Percentiles rank a stretch among this genome's conserved stretches.
These are phyloP conservation scores for Phacellophora camtschatica DNA, from an alignment of 30 jellyfish, hydroid and myxozoan genomes.

Conservation along the genomic window DNA sequence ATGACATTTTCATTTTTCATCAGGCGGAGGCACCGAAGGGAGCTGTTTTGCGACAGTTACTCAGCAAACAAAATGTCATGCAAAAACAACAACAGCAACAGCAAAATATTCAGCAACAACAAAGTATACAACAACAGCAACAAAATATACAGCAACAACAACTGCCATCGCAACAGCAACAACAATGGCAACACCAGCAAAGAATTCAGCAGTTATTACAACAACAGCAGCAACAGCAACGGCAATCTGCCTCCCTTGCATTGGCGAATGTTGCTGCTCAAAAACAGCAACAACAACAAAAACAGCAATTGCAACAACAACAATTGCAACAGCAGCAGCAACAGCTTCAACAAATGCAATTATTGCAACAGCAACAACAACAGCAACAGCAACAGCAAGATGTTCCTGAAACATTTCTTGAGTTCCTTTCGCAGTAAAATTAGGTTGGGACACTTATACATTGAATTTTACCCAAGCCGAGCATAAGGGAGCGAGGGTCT, in stretches of 20 bases:
- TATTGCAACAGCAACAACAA: slow-evolving; percentile 28
- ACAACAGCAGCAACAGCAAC: slow-evolving; percentile 51
- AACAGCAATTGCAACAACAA: slow-evolving; percentile 8
- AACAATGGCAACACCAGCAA: slow-evolving; percentile 39
- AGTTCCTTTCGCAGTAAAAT: slow-evolving; percentile 5
- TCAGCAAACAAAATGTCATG: slow-evolving; percentile 11
- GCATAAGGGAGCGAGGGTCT: neutral
- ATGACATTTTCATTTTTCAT: no score
- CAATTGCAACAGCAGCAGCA: slow-evolving; percentile 14
- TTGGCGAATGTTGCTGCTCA: no score
- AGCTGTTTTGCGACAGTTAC: slow-evolving; percentile 25
- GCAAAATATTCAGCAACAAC: slow-evolving; percentile 39
- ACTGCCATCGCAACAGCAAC: slow-evolving; percentile 6
- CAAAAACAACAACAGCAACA: slow-evolving; percentile 25
- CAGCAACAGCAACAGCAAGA: slow-evolving; percentile 22
- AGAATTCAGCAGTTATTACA: slow-evolving; percentile 30
- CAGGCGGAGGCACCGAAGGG: no score
- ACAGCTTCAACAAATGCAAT: slow-evolving; percentile 32
- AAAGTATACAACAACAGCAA: neutral
- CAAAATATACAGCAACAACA: slow-evolving; percentile 18
- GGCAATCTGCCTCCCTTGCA: no score
- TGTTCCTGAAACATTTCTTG: slow-evolving; percentile 37
- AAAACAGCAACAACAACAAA: neutral
- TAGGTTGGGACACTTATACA: neutral
- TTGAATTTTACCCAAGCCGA: neutral